Conservation (phyloP, 2,113 vertebrate species). For the Proterorhinus semilunaris region DNA sequence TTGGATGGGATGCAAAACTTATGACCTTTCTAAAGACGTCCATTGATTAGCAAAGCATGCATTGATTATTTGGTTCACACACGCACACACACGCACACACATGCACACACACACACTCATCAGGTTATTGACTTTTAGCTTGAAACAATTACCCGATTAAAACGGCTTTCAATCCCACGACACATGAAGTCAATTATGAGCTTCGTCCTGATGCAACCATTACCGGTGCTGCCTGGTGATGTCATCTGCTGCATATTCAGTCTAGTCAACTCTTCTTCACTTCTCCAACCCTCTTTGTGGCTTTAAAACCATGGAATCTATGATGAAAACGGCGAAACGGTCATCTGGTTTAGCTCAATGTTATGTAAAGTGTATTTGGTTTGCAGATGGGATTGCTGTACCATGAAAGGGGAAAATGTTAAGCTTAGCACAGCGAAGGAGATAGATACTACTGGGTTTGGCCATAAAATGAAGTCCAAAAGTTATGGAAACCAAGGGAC, state of each 20-base stretch:
- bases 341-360: conserved; percentile 1
- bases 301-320: conserved; percentile 7
- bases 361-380: conserved; percentile 11
- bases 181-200: not conserved
- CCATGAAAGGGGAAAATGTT: conserved; percentile 18
- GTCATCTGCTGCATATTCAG: conserved; percentile 1
- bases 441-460: conserved; percentile 3
- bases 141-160: not conserved
- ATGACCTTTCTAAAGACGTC: not conserved
- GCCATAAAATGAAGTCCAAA: conserved; percentile 30
- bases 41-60: not conserved
- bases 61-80: not conserved
- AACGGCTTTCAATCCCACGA: not conserved
- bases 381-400: conserved; percentile 6
- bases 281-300: not conserved
- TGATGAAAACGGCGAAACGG: conserved; percentile 1
- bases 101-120: not conserved
- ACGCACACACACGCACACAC: too few species aligned
- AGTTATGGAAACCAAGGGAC: conserved; percentile 28
- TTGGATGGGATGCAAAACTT: not conserved
- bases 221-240: not conserved
- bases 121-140: not conserved
- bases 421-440: not conserved
- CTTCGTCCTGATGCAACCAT: not conserved
- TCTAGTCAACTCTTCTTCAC: conserved; percentile 5